phyloP scores from a whole-genome alignment of 2,797 vertebrate species.

The Poeciliopsis infans region DNA sequence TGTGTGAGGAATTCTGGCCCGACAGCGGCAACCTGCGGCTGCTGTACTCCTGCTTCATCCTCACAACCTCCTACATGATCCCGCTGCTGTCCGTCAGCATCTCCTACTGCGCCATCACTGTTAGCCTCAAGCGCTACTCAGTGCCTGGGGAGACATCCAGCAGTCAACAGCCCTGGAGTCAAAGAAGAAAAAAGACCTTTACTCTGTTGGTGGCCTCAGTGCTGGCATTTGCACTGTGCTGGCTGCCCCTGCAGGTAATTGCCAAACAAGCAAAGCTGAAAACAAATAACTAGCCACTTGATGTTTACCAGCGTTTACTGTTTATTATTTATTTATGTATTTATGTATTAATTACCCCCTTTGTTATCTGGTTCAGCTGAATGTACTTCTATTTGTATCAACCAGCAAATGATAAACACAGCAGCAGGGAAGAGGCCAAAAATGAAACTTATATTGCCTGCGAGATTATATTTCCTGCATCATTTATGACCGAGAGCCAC shows the following conservation, averaged over 20 bases:
- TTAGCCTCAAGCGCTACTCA: constrained; percentile 74
- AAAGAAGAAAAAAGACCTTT: constrained; percentile 80
- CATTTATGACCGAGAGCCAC: constrained; percentile 36
- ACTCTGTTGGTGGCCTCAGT: constrained; percentile 80
- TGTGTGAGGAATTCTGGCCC: constrained; percentile 86
- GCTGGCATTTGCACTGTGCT: constrained; percentile 82
- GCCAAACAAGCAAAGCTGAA: neutral
- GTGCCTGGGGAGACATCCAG: constrained; percentile 74
- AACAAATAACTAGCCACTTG: neutral
- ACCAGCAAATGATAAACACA: neutral
- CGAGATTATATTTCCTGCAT: constrained; percentile 23
- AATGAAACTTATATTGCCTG: constrained; percentile 21
- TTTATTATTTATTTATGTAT: too few species aligned
- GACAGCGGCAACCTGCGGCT: constrained; percentile 72
- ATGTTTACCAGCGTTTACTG: neutral
- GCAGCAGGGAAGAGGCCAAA: constrained; percentile 14
- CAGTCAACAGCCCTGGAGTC: constrained; percentile 77
- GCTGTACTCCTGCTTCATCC: constrained; percentile 80
- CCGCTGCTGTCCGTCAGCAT: constrained; percentile 81
- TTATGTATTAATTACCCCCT: neutral
- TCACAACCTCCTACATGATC: constrained; percentile 81
- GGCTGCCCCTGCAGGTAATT: constrained; percentile 82
- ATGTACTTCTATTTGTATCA: neutral
- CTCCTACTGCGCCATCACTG: constrained; percentile 82
- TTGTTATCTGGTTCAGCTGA: neutral